Percentiles rank a stretch among this genome's conserved stretches.
Conservation (phyloP, 2,797 vertebrate genomes). For the Percopsis omiscomaycus region DNA sequence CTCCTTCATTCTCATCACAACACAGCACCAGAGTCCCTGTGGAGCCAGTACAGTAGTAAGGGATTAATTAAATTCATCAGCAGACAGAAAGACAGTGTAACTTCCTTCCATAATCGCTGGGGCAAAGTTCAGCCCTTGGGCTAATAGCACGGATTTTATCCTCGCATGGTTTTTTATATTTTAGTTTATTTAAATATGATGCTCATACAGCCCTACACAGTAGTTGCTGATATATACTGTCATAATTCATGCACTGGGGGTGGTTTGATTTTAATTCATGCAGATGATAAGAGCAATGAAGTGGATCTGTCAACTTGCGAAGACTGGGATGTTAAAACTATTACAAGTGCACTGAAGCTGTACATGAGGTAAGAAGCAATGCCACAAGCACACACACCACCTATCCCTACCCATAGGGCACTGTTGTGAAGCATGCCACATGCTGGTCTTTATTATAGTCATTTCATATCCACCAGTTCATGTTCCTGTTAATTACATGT, state of each 20-base stretch:
- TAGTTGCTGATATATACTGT: not conserved
- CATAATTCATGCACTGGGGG: slow-evolving; percentile 13
- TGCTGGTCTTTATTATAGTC: too few relatives aligned
- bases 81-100: slow-evolving; percentile 62
- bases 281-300: slow-evolving; percentile 89
- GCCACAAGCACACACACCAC: not conserved
- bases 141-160: slow-evolving; percentile 61
- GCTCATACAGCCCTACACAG: slow-evolving; percentile 15
- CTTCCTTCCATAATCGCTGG: slow-evolving; percentile 56
- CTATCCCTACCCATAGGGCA: not conserved
- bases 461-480: too few relatives aligned
- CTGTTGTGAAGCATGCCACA: not conserved
- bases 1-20: slow-evolving; percentile 51
- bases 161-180: slow-evolving; percentile 67
- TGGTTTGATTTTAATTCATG: slow-evolving; percentile 36
- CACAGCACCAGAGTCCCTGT: slow-evolving; percentile 50
- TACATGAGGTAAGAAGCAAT: slow-evolving; percentile 84
- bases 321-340: slow-evolving; percentile 97
- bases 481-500: too few relatives aligned
- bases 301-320: slow-evolving; percentile 84
- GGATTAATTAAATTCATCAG: slow-evolving; percentile 75
- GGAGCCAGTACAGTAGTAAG: slow-evolving; percentile 61
- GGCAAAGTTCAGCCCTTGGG: slow-evolving; percentile 46
- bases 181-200: slow-evolving; percentile 44
- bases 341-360: slow-evolving; percentile 94